Percentiles rank a stretch among this genome's conserved stretches.
Evolutionary conservation across 2,888 invertebrate genomes (phyloP).

Genomic region (Tillus elongatus): DNA sequence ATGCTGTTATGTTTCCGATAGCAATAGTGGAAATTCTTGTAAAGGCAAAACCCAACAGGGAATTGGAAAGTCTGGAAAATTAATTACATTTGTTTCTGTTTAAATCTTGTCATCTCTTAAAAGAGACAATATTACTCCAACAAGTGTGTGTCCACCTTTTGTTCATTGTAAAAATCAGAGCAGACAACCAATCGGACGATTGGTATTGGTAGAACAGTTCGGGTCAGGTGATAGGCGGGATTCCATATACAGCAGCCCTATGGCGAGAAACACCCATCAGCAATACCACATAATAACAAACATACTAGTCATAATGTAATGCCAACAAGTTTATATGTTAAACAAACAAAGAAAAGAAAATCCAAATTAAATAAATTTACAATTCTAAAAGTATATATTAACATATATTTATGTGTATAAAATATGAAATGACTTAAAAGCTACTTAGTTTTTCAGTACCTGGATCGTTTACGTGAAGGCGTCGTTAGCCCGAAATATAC

Average conservation of each 20-base stretch:
- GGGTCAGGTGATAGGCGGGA: conserved; percentile 33
- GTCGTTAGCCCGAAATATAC: conserved; percentile 43
- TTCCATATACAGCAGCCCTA: conserved; percentile 39
- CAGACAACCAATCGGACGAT: too few species aligned
- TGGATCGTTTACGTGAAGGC: conserved; percentile 39
- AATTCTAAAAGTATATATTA: neutral
- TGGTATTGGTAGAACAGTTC: too few species aligned
- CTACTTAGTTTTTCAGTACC: conserved; percentile 37
- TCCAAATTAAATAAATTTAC: neutral
- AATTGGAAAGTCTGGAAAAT: too few species aligned
- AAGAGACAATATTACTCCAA: too few species aligned
- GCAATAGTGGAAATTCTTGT: too few species aligned
- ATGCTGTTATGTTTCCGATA: too few species aligned
- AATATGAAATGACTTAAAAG: conserved; percentile 8
- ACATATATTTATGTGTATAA: neutral
- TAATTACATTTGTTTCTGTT: too few species aligned
- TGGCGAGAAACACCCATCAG: conserved; percentile 44
- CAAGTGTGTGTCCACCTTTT: too few species aligned
- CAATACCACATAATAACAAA: conserved; percentile 26
- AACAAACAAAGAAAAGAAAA: neutral
- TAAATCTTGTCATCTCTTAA: too few species aligned
- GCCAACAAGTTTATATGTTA: neutral
- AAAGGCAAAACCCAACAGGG: too few species aligned
- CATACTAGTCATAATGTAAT: conserved; percentile 10
- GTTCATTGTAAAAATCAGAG: too few species aligned